Base-by-base conservation (phyloP, 2,113 vertebrate genomes). In the Gambusia affinis region DNA sequence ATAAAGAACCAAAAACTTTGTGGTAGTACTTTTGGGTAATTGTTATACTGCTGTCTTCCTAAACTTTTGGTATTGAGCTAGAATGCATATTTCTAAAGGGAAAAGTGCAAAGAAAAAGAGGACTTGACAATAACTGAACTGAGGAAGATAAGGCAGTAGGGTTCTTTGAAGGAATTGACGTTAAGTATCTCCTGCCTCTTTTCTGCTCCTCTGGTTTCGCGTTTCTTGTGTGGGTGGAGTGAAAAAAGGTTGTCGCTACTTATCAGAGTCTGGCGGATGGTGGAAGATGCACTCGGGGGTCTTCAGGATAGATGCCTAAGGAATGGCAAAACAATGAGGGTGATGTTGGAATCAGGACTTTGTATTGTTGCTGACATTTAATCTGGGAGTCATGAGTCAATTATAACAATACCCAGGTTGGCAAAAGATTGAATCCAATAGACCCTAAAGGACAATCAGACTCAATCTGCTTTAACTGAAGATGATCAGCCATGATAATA, bases 201-300 rank as follows among this genome's bases (percentile, higher is more conserved):
- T 24, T 10, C 24, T 57, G 24, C 51, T 57, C 51, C 22, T 57
- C 24, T 57, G 22, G 51, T 57, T 57, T 57, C 0, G 15, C 1
- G 4, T 51, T n/a, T 35, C 12, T 14, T 28, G 57, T 30, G 30
- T 37, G 60, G 60, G 30, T 54, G 5, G 4, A 4, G 60, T 72
- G 60, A n/a, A 22, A 8, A 47, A 47, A 0, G 39, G 44, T 10
- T 30, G 31, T 64, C 44, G 19, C 15, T n/a, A 63, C 39, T 51
- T n/a, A 76, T 69, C 60, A 64, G 19, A 27, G 66, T 69, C 42
- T 63, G 12, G 51, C 8, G 51, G 51, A n/a, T 57, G 24, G 51
- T 24, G 51, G 51, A 57, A 57, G 22, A 57, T 57, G 51, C 24
- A 2, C 51, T 54, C 15, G 7, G 51, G 51, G 51, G 51, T 54